Evolutionary conservation across 2,888 invertebrate species (phyloP), one percentile per base, ranked within the genome.

Genomic region (Phaedon cochleariae): DNA sequence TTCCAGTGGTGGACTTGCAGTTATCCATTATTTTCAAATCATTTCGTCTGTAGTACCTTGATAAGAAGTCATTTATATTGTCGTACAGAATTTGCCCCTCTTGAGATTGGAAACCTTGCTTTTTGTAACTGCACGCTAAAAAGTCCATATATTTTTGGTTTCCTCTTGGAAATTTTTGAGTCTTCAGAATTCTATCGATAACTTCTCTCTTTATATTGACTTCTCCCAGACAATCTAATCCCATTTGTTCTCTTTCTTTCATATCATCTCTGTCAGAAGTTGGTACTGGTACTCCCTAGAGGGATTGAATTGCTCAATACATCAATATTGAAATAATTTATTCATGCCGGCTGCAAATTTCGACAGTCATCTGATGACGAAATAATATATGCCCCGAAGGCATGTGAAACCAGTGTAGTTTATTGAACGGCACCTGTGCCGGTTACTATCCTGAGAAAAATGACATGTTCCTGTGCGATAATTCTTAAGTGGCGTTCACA

Each of bases 111-210:
- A 73, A 80, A 0, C 77, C 78, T 60, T 80, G 79, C 59, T 79
- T 77, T 53, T 76, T 79, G 62, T 80, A 80, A 51, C 76, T 79
- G 62, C 81, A 81, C 5, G 73, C 68, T 31, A 81, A 60, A 62
- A 76, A 81, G 12, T 76, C 60, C 51, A 73, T 74, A 61, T 79
- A 79, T 65, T 77, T 74, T 22, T 62, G 31, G 46, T 76, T 65
- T 29, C 71, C 59, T 10, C 70, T 66, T 20, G 74, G 65, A 12
- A 65, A 51, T 22, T 60, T 64, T 52, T 55, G 54, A 2, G 74
- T 69, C 22, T 58, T 53, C 34, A 75, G 59, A 37, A 74, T 75
- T 15, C 66, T 58, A 2, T 75, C 63, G 5, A 80, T 64, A 1
- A 74, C 58, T 12, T 67, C 64, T 45, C 65, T 62, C 21, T 77